Evolutionary conservation across 2,797 vertebrate genomes (phyloP), one percentile per base, ranked within the genome.

Genomic region (Crypturellus tataupa): DNA sequence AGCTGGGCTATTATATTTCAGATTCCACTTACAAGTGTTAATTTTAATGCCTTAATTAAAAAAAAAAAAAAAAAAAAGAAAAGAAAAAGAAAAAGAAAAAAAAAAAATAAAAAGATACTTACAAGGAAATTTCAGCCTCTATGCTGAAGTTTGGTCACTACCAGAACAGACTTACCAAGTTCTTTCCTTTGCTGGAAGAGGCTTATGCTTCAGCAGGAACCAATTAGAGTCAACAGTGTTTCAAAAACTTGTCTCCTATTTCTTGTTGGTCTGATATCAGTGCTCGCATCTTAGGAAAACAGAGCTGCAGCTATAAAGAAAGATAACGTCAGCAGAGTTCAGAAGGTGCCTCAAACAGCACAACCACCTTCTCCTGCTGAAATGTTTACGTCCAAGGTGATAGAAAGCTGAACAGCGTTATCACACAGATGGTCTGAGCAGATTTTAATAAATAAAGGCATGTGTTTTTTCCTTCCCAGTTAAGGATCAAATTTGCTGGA

Each of bases 251-350:
- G 65, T 73, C 87, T 95, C 63, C 25, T 90, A 1, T 91, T 95
- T 94, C 90, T 69, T 87, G 77, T 69, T 46, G 80, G 12, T 67
- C 56, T 94, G 40, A 71, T 68, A 94, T 96, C 80, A 44, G 35
- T 72, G 80, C 67, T 94, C 90, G 95, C 75, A 96, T 95, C 86
- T 90, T 73, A 89, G 56, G 42, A 75, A 88, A 96, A 63, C 77
- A 80, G 82, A 93, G 83, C 78, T 81, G 87, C 15, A 37, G 82
- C 88, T 81, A 13, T 80, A 84, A 93, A 93, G 91, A 88, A 92
- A 83, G 55, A 80, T 69, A 89, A 78, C 72, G 87, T 78, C 62
- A 87, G 14, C 47, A 71, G 68, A 85, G 91, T 89, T 94, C 76
- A 94, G 84, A 89, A 87, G 55, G 37, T 85, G 72, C 56, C 81